Percentiles rank a stretch among this genome's conserved stretches.
Conservation (phyloP, 2,113 vertebrate genomes). For the Peromyscus leucopus region DNA sequence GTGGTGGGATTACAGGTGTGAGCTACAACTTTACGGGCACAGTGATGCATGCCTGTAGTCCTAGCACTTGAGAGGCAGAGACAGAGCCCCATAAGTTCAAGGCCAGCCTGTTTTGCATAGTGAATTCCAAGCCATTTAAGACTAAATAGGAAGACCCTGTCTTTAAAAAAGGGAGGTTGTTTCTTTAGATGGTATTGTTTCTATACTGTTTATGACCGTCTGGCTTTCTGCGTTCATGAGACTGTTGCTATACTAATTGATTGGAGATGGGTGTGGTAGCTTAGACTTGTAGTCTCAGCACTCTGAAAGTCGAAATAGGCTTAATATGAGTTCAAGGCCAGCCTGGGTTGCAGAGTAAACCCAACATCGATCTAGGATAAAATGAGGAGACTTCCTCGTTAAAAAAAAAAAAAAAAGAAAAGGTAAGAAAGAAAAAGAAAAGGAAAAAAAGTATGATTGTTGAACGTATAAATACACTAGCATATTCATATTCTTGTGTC, state of each 20-base stretch:
- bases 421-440: background rate
- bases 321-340: background rate
- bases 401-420: background rate
- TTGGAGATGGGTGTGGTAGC: background rate
- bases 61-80: background rate
- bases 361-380: background rate
- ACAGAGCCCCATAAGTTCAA: background rate
- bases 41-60: background rate
- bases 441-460: background rate
- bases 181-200: background rate
- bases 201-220: background rate
- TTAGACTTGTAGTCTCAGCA: background rate
- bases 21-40: background rate
- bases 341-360: background rate
- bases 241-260: background rate
- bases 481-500: background rate
- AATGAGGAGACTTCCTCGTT: background rate
- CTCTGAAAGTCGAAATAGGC: background rate
- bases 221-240: background rate
- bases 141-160: background rate
- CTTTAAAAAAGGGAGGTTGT: background rate
- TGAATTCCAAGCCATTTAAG: background rate
- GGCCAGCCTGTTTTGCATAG: background rate
- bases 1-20: background rate
- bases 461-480: background rate